Conservation (phyloP, 2,797 vertebrate genomes). For the Kryptopterus vitreolus region DNA sequence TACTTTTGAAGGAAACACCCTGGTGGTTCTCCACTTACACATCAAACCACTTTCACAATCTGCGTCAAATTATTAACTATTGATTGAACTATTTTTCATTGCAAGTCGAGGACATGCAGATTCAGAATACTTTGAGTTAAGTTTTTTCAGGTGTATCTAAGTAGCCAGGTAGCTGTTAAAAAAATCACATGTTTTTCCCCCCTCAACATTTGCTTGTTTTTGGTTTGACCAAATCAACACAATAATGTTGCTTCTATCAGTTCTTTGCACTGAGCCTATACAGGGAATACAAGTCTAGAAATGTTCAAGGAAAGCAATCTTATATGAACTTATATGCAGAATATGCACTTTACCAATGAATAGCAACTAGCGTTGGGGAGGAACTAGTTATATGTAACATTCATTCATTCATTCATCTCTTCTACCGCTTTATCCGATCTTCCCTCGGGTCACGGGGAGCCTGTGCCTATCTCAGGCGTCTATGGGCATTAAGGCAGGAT, state of each 20-base stretch:
- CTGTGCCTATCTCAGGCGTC: too few species aligned
- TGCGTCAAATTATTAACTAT: neutral
- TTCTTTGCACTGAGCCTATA: neutral
- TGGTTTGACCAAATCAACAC: constrained; percentile 11
- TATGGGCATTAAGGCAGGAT: too few species aligned
- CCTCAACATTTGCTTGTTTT: constrained; percentile 2
- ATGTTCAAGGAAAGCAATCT: neutral
- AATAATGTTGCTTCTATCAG: neutral
- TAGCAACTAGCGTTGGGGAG: too few species aligned
- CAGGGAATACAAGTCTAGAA: neutral
- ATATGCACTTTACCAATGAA: too few species aligned
- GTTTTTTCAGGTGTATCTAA: neutral
- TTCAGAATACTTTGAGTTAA: neutral
- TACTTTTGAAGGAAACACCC: neutral
- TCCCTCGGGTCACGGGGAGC: too few species aligned
- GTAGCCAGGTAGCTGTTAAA: neutral
- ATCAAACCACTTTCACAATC: neutral
- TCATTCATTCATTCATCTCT: too few species aligned
- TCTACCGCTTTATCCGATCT: too few species aligned
- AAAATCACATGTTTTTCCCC: constrained; percentile 2
- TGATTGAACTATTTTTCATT: neutral
- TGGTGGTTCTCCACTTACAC: neutral
- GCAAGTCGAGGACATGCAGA: neutral
- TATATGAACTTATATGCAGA: too few species aligned
- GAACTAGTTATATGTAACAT: too few species aligned